Evolutionary conservation across 2,888 invertebrate species (phyloP).

Genomic region (Euplagia quadripunctaria): DNA sequence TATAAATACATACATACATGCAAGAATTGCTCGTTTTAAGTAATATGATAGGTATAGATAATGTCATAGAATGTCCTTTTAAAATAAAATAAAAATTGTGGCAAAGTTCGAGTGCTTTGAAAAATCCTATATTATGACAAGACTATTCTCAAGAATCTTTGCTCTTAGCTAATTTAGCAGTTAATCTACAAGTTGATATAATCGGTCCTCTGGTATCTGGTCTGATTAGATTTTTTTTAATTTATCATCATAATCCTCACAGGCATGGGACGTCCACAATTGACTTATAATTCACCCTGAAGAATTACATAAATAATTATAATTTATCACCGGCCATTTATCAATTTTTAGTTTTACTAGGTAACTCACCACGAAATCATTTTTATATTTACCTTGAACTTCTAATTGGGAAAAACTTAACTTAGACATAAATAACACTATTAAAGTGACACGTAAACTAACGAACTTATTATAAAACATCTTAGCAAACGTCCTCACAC

Average conservation of each 20-base stretch:
- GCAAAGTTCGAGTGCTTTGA: too few species aligned
- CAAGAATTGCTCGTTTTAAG: too few species aligned
- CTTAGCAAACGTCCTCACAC: neutral
- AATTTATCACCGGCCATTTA: neutral
- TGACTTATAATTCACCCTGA: neutral
- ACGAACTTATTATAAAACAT: conserved; percentile 24
- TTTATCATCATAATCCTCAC: neutral
- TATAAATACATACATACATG: too few species aligned
- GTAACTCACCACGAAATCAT: neutral
- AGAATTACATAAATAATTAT: neutral
- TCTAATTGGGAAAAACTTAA: conserved; percentile 33
- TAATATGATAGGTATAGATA: too few species aligned
- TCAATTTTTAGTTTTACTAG: neutral
- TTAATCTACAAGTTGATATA: neutral
- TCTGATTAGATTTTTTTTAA: neutral
- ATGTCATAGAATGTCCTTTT: too few species aligned
- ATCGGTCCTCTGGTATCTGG: neutral
- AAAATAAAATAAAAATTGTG: too few species aligned
- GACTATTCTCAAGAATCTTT: too few species aligned
- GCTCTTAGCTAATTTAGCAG: neutral
- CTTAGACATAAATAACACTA: conserved; percentile 27
- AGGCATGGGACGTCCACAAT: neutral
- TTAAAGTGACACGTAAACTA: conserved; percentile 33
- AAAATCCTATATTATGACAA: neutral
- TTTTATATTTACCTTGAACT: conserved; percentile 22